phyloP scores from a whole-genome alignment of 2,113 vertebrate genomes.

The Tympanuchus pallidicinctus region DNA sequence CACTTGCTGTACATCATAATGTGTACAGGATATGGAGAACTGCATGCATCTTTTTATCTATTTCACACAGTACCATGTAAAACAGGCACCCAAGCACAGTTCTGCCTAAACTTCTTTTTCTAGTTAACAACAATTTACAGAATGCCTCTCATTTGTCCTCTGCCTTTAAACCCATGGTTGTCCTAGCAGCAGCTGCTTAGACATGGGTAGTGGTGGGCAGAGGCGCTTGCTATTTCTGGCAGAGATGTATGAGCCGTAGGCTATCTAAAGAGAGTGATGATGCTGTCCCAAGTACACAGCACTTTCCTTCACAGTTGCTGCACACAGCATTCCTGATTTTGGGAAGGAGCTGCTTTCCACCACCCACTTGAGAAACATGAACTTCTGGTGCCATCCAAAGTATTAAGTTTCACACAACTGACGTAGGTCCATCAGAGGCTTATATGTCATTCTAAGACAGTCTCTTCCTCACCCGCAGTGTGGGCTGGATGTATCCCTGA shows the following conservation, averaged over 20 bases:
- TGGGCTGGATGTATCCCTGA: not conserved
- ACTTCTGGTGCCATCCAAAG: not conserved
- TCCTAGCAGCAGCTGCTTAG: not conserved
- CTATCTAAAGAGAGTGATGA: not conserved
- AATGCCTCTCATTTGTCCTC: not conserved
- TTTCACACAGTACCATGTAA: not conserved
- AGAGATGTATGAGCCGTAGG: not conserved
- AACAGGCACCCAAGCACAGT: not conserved
- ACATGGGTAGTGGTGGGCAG: not conserved
- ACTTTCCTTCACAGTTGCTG: not conserved
- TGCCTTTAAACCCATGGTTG: not conserved
- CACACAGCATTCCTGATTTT: not conserved
- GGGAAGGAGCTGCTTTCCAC: not conserved
- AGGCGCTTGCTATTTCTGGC: not conserved
- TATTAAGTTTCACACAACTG: not conserved
- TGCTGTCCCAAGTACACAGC: not conserved
- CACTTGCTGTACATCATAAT: not conserved
- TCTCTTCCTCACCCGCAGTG: not conserved
- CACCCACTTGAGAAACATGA: not conserved
- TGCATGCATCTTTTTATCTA: rapidly evolving
- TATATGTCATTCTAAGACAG: not conserved
- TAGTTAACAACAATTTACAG: not conserved
- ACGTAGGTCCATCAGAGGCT: not conserved
- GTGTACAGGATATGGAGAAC: not conserved
- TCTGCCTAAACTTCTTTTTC: not conserved